Evolutionary conservation across 1,140 invertebrate genomes (phyloP), one percentile per base, ranked within the genome.

Genomic region (Triops longicaudatus): DNA sequence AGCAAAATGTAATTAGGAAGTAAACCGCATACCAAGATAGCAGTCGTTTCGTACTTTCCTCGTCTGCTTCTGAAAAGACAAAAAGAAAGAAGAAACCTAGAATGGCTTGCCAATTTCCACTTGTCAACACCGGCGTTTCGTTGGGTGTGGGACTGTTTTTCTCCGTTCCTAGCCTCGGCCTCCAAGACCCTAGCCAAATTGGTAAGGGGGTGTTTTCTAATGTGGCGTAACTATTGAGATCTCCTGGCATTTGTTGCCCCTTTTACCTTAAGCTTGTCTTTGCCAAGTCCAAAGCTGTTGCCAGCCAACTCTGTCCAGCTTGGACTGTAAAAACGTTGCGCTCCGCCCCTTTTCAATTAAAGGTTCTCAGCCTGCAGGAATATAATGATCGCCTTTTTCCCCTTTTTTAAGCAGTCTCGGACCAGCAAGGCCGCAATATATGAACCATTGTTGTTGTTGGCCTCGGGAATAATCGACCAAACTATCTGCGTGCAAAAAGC

Each of bases 31-130:
- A 7, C 31, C 7, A 4, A 4, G 31, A 37, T 37, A 37, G 31
- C 31, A 37, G 31, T 37, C 31, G 31, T 37, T 37, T 37, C 31
- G 31, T 37, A 37, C 31, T 37, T 37, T 37, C 31, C 31, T 37
- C 2, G 31, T 2, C 31, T 37, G 31, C 31, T 37, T 37, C 7
- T 2, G 31, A 37, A 37, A 37, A 37, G 31, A 37, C 2, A 5
- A 63, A 63, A 63, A 17, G 17, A 63, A 63, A 63, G 31, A 37
- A 7, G 31, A 63, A 63, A 22, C 50, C 6, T 63, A 14, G 50
- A 63, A 63, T 63, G 50, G 50, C 10, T 63, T 63, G 50, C 50
- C 50, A 63, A 63, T 63, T 63, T 63, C 50, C 50, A 63, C 50
- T 63, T 63, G 50, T 63, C 50, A 63, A 63, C 50, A 63, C 14